Percentiles rank a stretch among this genome's conserved stretches.
These are phyloP conservation scores for Drosophila bocqueti DNA, from an alignment of 1,140 invertebrate species.

Conservation along the genomic window DNA sequence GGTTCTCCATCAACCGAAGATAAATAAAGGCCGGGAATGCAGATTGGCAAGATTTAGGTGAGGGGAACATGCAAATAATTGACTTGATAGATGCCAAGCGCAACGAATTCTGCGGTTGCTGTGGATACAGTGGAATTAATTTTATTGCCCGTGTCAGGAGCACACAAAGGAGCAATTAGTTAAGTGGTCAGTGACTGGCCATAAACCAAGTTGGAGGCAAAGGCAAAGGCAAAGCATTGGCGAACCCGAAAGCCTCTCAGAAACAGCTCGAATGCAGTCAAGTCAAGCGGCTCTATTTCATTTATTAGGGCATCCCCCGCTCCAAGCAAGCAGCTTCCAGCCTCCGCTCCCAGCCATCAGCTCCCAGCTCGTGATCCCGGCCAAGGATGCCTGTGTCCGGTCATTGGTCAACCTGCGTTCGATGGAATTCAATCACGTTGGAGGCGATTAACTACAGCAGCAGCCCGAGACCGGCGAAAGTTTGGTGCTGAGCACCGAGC, in stretches of 20 bases:
- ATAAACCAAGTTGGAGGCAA: constrained; percentile 61
- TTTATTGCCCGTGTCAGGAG: constrained; percentile 75
- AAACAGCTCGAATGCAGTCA: constrained; percentile 61
- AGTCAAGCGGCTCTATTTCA: constrained; percentile 73
- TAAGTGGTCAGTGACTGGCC: constrained; percentile 75
- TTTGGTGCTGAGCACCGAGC: constrained; percentile 37
- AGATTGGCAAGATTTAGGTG: constrained; percentile 14
- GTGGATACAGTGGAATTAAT: constrained; percentile 52
- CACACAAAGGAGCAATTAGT: constrained; percentile 80
- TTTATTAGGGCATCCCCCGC: constrained; percentile 62
- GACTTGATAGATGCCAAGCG: constrained; percentile 27
- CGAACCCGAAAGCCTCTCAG: constrained; percentile 52
- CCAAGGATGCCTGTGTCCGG: constrained; percentile 15
- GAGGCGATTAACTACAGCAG: constrained; percentile 79
- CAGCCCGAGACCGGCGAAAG: constrained; percentile 37
- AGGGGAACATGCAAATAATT: constrained; percentile 49
- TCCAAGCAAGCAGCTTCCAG: constrained; percentile 4
- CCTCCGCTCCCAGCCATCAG: not conserved
- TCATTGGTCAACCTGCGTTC: constrained; percentile 72
- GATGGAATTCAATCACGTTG: constrained; percentile 82
- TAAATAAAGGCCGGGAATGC: constrained; percentile 21
- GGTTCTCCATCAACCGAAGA: constrained; percentile 4
- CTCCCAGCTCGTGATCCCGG: not conserved
- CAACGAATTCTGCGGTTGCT: constrained; percentile 19
- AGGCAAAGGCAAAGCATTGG: not conserved